Conservation (phyloP, 2,113 vertebrate species). For the Leucopsar rothschildi region DNA sequence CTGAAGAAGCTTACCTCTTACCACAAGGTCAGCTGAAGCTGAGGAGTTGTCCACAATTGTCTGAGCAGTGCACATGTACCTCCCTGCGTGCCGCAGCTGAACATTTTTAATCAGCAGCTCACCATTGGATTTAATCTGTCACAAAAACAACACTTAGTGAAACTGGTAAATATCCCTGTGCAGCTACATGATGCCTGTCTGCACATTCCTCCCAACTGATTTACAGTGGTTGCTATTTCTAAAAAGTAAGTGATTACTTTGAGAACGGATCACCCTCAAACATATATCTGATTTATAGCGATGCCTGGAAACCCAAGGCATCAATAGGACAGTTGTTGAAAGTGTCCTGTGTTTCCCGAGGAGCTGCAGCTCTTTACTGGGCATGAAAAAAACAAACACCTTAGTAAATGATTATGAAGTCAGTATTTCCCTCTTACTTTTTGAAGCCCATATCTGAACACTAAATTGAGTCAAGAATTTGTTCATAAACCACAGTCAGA, state of each 20-base stretch:
- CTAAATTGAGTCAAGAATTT: not conserved
- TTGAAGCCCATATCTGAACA: not conserved
- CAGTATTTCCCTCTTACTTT: not conserved
- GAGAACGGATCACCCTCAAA: not conserved
- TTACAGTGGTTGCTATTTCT: not conserved
- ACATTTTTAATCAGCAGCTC: conserved; percentile 87
- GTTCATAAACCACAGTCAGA: not conserved
- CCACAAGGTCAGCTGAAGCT: conserved; percentile 87
- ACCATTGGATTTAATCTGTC: conserved; percentile 84
- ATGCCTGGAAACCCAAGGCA: too few species aligned
- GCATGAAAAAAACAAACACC: not conserved
- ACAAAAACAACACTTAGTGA: not conserved
- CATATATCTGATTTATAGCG: not conserved
- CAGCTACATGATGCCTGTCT: not conserved
- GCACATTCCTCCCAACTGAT: not conserved
- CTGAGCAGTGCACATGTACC: conserved; percentile 90
- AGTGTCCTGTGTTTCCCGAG: not conserved
- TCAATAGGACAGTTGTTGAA: not conserved
- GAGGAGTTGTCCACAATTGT: conserved; percentile 92
- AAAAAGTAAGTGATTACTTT: not conserved
- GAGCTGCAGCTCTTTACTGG: not conserved
- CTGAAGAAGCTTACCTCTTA: conserved; percentile 83
- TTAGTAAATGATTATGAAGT: not conserved
- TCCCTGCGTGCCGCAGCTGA: conserved; percentile 88
- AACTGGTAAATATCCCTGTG: not conserved